Evolutionary conservation across 2,113 vertebrate species (phyloP), one percentile per base, ranked within the genome.

Genomic region (Maccullochella peelii): DNA sequence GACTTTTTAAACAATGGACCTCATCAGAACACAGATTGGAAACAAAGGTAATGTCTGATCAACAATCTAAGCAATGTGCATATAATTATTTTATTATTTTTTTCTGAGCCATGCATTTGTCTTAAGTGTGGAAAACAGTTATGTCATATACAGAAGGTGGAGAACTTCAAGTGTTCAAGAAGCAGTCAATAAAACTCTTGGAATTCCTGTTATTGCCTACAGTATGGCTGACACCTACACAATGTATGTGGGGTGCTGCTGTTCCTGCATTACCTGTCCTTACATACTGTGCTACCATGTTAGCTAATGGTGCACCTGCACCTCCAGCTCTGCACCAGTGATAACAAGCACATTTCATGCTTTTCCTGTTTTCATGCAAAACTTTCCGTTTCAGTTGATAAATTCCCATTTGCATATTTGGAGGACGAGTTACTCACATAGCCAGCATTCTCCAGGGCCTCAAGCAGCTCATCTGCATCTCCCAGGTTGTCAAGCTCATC

Each of bases 401-500:
- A 15, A 0, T 57, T n/a, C 0, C 0, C 1, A 69, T 86, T 81
- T 80, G 79, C 62, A 89, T 75, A 70, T 2, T 6, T 1, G 72
- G 1, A 61, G 2, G 4, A 72, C 4, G 40, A 73, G 66, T 33
- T 65, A 96, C 97, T 97, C 91, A 98, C 97, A 42, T 94, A 96
- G n/a, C 50, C 86, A 36, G 94, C 92, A 44, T 93, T 93, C 63
- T 88, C 86, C 62, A 95, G 67, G 33, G 94, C 94, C 54, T 94
- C 72, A 3, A 95, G 91, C 36, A 96, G 49, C 44, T 96, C 97
- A 18, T 96, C 96, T 18, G 94, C 91, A 82, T 96, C 96, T 75
- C 95, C 94, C 71, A 98, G 88, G 80, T 95, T 94, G 38, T 94
- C 94, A 62, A 98, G 93, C 87, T 97, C 97, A 94, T 97, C 96